Evolutionary conservation across 1,140 invertebrate genomes (phyloP), one percentile per base, ranked within the genome.

Genomic region (Drosophila insularis): DNA sequence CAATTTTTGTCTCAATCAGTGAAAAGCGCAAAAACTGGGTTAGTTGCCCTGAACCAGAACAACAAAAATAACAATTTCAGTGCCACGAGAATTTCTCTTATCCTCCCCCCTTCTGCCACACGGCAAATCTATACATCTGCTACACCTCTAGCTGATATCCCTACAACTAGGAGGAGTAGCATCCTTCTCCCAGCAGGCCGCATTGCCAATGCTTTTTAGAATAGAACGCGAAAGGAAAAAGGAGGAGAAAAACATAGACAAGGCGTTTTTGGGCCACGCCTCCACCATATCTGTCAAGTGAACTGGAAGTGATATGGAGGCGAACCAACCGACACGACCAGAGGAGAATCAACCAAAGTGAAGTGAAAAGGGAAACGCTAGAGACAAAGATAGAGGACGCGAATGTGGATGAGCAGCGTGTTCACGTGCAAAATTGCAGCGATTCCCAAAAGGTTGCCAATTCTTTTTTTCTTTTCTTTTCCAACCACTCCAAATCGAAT

Each of bases 391-490:
- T 3, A 21, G 43, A 19, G 50, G 27, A 11, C 37, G 63, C 21
- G 21, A 60, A 60, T 31, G 70, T 81, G 55, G 31, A 81, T 68
- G 68, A 77, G 69, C 71, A 78, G 82, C 69, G 82, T 87, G 82
- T 89, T 87, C 82, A 87, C 82, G 82, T 89, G 82, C 84, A 87
- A 87, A 87, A 87, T 89, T 87, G 82, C 82, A 82, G 67, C 82
- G 74, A 87, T 89, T 87, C 82, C 84, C 82, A 31, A 69, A 62
- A 63, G 74, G 78, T 78, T 81, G 43, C 70, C 69, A 56, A 64
- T 55, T 63, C 55, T 53, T 55, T 68, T 65, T 68, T n/a, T 66
- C 46, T 63, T 58, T 56, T 55, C 62, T 66, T 66, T 19, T 50
- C 27, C 23, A 58, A 60, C 37, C 32, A 55, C 61, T 59, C 71